Evolutionary conservation across 2,113 vertebrate species (phyloP), one percentile per base, ranked within the genome.

Genomic region (Entosphenus tridentatus): DNA sequence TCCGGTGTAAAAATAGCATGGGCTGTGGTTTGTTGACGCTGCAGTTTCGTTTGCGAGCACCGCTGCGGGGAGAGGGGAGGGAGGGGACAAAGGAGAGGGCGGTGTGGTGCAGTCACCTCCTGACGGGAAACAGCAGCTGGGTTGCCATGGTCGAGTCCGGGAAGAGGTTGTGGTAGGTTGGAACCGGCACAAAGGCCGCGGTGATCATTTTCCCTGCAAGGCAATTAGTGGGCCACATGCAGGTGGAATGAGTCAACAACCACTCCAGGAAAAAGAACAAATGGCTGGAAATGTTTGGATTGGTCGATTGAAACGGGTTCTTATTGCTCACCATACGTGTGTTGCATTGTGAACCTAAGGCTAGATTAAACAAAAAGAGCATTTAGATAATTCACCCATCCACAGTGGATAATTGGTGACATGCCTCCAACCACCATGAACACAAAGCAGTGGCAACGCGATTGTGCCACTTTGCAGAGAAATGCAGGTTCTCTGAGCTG

Each of bases 201-300:
- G 87, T 95, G 73, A 97, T 96, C 88, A 96, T 93, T 80, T 95
- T 95, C 77, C 93, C 92, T 97, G 72, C 67, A n/a, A 17, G 13
- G 2, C 39, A 72, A 70, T 69, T 68, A 65, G 21, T 16, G 21
- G n/a, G 21, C n/a, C 21, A 65, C n/a, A 10, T 65, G 10, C n/a
- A 11, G 21, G 21, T n/a, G 62, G n/a, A 65, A 65, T 65, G 62
- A 65, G 21, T 9, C 9, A 65, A 65, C 62, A 65, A 21, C 2
- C 8, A 11, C n/a, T 65, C 62, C 21, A n/a, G 21, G 21, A 65
- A 65, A 65, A 65, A 21, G 2, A 16, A 21, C 62, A 16, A 8
- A 65, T 16, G 62, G n/a, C n/a, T 11, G 10, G 10, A 65, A 65
- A 16, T 16, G n/a, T 21, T 21, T 21, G 9, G 10, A 16, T 21